These are phyloP conservation scores for Cosmia trapezina DNA, from an alignment of 2,888 invertebrate genomes.

Conservation along the genomic window DNA sequence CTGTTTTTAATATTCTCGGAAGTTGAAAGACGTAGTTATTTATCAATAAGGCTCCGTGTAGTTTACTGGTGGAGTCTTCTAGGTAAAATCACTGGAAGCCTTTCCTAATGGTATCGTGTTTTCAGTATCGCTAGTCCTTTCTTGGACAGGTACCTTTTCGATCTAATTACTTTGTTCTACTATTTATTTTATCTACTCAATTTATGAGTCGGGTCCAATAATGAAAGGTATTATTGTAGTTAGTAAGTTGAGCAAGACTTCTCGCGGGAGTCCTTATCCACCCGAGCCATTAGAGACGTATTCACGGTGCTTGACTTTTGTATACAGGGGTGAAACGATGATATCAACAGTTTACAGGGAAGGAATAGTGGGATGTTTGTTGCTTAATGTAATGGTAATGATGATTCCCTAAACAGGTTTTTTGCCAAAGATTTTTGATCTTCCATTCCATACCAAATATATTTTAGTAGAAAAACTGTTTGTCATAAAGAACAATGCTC, in stretches of 20 bases:
- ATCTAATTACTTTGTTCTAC: constrained; percentile 22
- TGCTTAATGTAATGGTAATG: not conserved
- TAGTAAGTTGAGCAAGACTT: not conserved
- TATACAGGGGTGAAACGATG: constrained; percentile 9
- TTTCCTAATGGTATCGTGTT: not conserved
- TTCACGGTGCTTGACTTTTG: not conserved
- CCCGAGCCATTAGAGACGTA: not conserved
- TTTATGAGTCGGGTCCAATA: not conserved
- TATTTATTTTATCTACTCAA: not conserved
- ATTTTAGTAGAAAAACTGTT: not conserved
- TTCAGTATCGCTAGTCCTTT: constrained; percentile 4
- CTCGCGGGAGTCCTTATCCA: not conserved
- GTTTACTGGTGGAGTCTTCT: constrained; percentile 17
- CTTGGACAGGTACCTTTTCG: constrained; percentile 2
- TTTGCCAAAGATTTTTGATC: not conserved
- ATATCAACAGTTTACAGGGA: constrained; percentile 3
- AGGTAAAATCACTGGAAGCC: not conserved
- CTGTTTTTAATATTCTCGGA: constrained; percentile 56
- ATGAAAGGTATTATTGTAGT: constrained; percentile 1
- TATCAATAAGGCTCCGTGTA: constrained; percentile 30
- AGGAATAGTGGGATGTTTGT: not conserved
- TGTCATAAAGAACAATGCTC: not conserved
- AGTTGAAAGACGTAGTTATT: constrained; percentile 35
- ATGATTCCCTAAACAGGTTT: not conserved
- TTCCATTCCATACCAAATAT: not conserved